Evolutionary conservation across 2,113 vertebrate genomes (phyloP).

Genomic region (Cyrtonyx montezumae): DNA sequence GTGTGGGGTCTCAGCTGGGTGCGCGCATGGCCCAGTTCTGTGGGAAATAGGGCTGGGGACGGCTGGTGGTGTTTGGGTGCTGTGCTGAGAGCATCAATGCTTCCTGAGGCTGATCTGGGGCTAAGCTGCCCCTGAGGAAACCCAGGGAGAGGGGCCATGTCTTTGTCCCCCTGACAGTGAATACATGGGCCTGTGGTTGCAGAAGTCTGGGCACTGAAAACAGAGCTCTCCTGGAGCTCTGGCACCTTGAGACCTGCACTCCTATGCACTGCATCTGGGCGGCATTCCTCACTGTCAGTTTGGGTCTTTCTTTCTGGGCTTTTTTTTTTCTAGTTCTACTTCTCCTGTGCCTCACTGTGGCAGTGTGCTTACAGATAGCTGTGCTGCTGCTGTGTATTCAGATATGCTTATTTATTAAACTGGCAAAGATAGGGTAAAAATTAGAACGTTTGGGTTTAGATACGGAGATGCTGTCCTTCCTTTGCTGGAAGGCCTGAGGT

Average conservation of each 20-base stretch:
- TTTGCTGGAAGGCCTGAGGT: neutral
- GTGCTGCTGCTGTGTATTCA: neutral
- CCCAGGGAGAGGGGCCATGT: neutral
- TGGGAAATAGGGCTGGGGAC: neutral
- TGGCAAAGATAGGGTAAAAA: neutral
- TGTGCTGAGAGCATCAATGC: neutral
- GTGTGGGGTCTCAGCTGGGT: neutral
- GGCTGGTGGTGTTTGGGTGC: neutral
- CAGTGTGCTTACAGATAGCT: neutral
- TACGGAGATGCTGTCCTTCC: neutral
- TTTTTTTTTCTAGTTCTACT: neutral
- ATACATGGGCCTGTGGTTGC: too few relatives aligned
- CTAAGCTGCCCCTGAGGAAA: neutral
- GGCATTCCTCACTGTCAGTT: neutral
- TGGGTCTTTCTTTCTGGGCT: neutral
- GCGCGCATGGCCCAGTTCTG: fast-evolving
- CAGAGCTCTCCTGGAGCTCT: neutral
- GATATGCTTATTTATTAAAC: neutral
- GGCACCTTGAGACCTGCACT: fast-evolving
- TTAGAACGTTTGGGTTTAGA: neutral
- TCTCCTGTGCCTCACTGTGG: neutral
- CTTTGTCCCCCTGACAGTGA: neutral
- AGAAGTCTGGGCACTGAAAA: neutral
- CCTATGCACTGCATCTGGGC: neutral
- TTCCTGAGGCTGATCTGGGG: neutral